Conservation (phyloP, 2,113 vertebrate genomes). For the Riparia riparia region DNA sequence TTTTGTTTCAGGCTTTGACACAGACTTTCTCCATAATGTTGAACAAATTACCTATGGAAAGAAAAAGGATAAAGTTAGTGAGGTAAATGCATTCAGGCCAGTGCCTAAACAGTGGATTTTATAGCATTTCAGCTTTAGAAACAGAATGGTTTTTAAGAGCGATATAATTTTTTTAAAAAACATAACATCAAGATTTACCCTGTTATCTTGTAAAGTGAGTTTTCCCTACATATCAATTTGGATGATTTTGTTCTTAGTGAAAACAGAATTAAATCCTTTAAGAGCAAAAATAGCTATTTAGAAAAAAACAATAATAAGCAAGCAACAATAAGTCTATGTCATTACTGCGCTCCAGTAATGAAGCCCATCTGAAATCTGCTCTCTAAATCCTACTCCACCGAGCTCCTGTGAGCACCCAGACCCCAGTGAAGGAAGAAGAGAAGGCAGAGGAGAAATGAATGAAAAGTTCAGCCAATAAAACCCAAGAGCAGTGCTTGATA, state of each 20-base stretch:
- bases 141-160: neutral
- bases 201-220: neutral
- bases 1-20: neutral
- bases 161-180: neutral
- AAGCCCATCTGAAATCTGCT: neutral
- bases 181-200: neutral
- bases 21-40: neutral
- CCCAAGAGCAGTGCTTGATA: neutral
- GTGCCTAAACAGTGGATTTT: neutral
- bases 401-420: neutral
- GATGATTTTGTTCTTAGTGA: neutral
- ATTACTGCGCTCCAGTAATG: neutral
- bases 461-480: neutral
- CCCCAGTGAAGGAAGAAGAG: neutral
- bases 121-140: neutral
- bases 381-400: neutral
- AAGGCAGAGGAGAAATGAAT: neutral
- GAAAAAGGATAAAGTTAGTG: neutral
- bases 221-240: neutral
- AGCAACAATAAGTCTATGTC: neutral
- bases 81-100: neutral
- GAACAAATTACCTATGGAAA: neutral
- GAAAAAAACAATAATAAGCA: neutral
- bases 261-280: conserved; percentile 1
- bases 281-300: neutral